Evolutionary conservation across 2,888 invertebrate species (phyloP).

Genomic region (Drosophila anomelani): DNA sequence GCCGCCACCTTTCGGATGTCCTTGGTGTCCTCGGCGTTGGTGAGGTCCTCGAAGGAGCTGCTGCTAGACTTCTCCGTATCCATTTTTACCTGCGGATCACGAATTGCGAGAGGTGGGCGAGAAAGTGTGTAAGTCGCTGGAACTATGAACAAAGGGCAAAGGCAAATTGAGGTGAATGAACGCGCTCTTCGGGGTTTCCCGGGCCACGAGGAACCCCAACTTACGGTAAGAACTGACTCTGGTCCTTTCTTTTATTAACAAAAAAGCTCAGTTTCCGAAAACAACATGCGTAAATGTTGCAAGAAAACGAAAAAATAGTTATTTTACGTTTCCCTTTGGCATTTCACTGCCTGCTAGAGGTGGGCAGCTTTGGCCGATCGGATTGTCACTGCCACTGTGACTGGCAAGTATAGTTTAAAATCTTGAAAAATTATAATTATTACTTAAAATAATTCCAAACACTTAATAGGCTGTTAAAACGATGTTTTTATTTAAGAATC

Average conservation of each 20-base stretch:
- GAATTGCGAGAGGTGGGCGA: slow-evolving; percentile 10
- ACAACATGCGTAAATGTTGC: slow-evolving; percentile 22
- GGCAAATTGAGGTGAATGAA: slow-evolving; percentile 7
- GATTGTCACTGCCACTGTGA: slow-evolving; percentile 16
- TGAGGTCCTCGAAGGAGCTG: slow-evolving; percentile 88
- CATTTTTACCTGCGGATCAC: slow-evolving; percentile 61
- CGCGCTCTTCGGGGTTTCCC: neutral
- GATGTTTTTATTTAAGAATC: neutral
- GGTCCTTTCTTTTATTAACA: neutral
- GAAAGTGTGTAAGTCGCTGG: slow-evolving; percentile 47
- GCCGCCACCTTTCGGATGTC: slow-evolving; percentile 54
- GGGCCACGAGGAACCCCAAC: neutral
- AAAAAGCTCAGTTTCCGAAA: slow-evolving; percentile 16
- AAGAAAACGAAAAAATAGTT: slow-evolving; percentile 34
- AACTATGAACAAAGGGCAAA: slow-evolving; percentile 74
- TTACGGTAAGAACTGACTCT: slow-evolving; percentile 10
- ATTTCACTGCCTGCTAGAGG: slow-evolving; percentile 32
- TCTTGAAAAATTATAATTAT: neutral
- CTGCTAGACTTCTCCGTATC: slow-evolving; percentile 87
- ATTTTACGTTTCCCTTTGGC: slow-evolving; percentile 34
- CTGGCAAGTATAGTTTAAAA: slow-evolving; percentile 9
- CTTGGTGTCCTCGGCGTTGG: slow-evolving; percentile 87
- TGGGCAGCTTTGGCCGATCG: slow-evolving; percentile 8
- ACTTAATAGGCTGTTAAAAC: neutral
- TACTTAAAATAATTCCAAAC: neutral